Conservation (phyloP, 2,888 invertebrate genomes). For the Ophonus ardosiacus region DNA sequence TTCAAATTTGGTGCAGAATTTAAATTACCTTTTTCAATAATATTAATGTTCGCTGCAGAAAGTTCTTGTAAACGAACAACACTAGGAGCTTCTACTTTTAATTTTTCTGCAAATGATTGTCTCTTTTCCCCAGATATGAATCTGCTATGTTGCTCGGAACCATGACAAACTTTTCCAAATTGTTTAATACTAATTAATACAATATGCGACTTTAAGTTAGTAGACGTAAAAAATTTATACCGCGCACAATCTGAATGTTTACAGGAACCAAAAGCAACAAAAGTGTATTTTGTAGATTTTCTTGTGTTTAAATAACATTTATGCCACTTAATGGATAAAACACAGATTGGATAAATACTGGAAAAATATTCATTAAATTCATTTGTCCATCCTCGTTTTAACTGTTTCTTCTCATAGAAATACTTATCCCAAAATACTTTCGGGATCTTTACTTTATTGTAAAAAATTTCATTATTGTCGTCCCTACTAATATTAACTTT, state of each 20-base stretch:
- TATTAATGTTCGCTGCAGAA: not conserved
- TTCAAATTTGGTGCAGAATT: conserved; percentile 2
- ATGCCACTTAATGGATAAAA: conserved; percentile 6
- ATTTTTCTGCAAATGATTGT: not conserved
- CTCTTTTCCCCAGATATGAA: conserved; percentile 11
- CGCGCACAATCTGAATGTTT: not conserved
- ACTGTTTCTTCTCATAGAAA: not conserved
- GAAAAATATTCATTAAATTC: conserved; percentile 8
- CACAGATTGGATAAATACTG: not conserved
- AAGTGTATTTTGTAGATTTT: not conserved
- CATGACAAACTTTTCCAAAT: not conserved
- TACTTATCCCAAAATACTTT: conserved; percentile 4
- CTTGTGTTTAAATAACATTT: conserved; percentile 9
- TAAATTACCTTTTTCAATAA: conserved; percentile 5
- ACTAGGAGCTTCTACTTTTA: conserved; percentile 1
- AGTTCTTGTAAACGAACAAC: not conserved
- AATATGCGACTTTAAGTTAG: not conserved
- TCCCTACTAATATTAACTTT: not conserved
- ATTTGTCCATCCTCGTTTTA: conserved; percentile 17
- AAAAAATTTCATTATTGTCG: not conserved
- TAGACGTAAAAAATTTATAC: conserved; percentile 19
- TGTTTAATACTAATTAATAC: not conserved
- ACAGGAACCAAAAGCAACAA: not conserved
- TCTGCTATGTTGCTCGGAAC: not conserved
- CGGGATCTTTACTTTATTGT: not conserved